phyloP scores from a whole-genome alignment of 1,140 invertebrate species.

The Orius insidiosus region DNA sequence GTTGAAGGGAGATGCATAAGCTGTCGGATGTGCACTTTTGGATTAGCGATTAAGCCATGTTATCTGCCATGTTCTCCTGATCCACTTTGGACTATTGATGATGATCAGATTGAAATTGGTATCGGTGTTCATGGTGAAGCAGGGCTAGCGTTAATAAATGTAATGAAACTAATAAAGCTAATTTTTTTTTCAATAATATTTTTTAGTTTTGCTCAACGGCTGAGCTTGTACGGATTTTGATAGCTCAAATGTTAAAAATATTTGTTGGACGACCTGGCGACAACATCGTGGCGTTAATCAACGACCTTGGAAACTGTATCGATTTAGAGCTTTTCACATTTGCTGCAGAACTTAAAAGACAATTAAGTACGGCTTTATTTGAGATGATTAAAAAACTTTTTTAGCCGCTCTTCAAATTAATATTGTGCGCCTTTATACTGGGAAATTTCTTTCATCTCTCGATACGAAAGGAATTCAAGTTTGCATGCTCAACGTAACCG shows the following conservation, averaged over 20 bases:
- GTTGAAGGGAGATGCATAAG: slow-evolving; percentile 12
- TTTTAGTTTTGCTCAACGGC: slow-evolving; percentile 21
- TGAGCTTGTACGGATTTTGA: slow-evolving; percentile 28
- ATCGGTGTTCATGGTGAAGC: slow-evolving; percentile 75
- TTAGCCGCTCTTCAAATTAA: slow-evolving; percentile 34
- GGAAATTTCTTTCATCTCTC: slow-evolving; percentile 59
- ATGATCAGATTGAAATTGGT: slow-evolving; percentile 61
- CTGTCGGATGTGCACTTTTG: slow-evolving; percentile 46
- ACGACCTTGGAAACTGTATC: slow-evolving; percentile 63
- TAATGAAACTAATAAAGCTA: neutral
- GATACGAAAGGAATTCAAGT: slow-evolving; percentile 67
- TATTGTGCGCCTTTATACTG: slow-evolving; percentile 45
- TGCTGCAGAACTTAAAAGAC: slow-evolving; percentile 43
- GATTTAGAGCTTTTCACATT: slow-evolving; percentile 63
- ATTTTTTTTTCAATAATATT: neutral
- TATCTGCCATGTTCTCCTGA: slow-evolving; percentile 46
- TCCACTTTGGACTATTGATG: slow-evolving; percentile 43
- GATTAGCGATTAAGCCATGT: slow-evolving; percentile 50
- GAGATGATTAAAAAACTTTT: slow-evolving; percentile 15
- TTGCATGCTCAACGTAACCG: slow-evolving; percentile 41
- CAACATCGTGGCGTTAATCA: slow-evolving; percentile 48
- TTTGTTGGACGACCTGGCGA: slow-evolving; percentile 33
- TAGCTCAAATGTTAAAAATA: slow-evolving; percentile 31
- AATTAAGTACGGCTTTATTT: slow-evolving; percentile 31
- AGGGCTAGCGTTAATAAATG: slow-evolving; percentile 34